These are phyloP conservation scores for Maccullochella peelii DNA, from an alignment of 2,113 vertebrate species.

Conservation along the genomic window DNA sequence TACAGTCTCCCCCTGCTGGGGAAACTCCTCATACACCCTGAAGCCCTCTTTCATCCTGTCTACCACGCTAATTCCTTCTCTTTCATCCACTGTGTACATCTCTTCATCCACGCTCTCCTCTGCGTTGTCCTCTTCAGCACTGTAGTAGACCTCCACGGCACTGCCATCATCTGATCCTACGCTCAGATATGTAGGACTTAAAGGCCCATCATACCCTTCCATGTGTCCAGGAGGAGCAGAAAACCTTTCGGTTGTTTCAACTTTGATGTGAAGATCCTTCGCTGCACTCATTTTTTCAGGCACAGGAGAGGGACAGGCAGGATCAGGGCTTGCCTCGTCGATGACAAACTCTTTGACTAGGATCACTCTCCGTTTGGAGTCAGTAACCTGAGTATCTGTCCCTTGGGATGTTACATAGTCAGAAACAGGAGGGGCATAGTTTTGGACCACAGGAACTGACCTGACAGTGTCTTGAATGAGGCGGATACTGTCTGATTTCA, in stretches of 20 bases:
- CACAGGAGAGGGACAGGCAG: background rate
- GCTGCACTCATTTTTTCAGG: background rate
- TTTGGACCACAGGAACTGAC: constrained; percentile 4
- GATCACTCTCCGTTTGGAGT: constrained; percentile 42
- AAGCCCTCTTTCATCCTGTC: background rate
- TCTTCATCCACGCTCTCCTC: constrained; percentile 50
- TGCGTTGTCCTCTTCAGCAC: constrained; percentile 70
- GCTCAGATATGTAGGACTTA: constrained; percentile 63
- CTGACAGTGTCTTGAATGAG: background rate
- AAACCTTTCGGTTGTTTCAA: background rate
- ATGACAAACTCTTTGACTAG: constrained; percentile 58
- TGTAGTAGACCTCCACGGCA: constrained; percentile 69
- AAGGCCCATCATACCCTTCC: background rate
- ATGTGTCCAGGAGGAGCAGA: background rate
- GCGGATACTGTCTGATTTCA: constrained; percentile 7
- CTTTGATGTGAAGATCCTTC: background rate
- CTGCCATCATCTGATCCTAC: constrained; percentile 71
- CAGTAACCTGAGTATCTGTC: constrained; percentile 54
- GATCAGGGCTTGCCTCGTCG: background rate
- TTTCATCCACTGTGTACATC: background rate
- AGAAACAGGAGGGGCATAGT: constrained; percentile 45
- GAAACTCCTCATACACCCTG: background rate
- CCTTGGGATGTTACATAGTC: constrained; percentile 36
- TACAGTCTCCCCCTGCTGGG: background rate
- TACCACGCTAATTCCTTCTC: background rate